A percentile compares a stretch with the other conserved stretches of the same genome.
These are phyloP conservation scores for Falco concolor DNA, from an alignment of 2,797 vertebrate species.

Conservation along the genomic window DNA sequence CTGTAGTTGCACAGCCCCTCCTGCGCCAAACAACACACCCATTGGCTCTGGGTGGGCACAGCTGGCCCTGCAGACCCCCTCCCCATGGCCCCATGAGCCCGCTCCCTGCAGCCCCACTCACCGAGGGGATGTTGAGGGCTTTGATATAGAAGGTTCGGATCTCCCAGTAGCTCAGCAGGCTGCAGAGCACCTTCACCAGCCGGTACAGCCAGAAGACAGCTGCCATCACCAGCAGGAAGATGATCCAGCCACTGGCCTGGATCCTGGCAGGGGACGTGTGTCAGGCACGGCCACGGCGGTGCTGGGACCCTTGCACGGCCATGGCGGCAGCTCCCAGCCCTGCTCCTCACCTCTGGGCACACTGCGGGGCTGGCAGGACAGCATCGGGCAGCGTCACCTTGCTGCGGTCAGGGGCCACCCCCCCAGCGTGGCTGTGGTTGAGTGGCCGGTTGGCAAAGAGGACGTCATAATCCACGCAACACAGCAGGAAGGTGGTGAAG, in stretches of 20 bases:
- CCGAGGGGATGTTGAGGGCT: conserved; percentile 92
- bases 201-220: conserved; percentile 94
- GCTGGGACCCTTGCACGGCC: fast-evolving
- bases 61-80: too few species aligned
- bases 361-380: conserved; percentile 84
- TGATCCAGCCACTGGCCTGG: conserved; percentile 83
- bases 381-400: conserved; percentile 95
- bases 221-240: conserved; percentile 88
- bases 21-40: neutral
- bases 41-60: neutral
- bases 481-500: conserved; percentile 94
- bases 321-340: fast-evolving
- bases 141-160: conserved; percentile 92
- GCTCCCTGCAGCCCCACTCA: conserved; percentile 26
- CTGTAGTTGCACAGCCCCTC: conserved; percentile 85
- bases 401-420: conserved; percentile 54
- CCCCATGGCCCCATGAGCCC: too few species aligned
- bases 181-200: conserved; percentile 91
- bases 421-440: conserved; percentile 82
- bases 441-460: conserved; percentile 95
- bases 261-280: conserved; percentile 70
- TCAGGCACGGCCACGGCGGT: neutral
- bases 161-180: conserved; percentile 93
- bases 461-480: conserved; percentile 97
- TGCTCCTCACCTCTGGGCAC: conserved; percentile 74